Evolutionary conservation across 2,797 vertebrate species (phyloP), one percentile per base, ranked within the genome.

Genomic region (Bucorvus abyssinicus): DNA sequence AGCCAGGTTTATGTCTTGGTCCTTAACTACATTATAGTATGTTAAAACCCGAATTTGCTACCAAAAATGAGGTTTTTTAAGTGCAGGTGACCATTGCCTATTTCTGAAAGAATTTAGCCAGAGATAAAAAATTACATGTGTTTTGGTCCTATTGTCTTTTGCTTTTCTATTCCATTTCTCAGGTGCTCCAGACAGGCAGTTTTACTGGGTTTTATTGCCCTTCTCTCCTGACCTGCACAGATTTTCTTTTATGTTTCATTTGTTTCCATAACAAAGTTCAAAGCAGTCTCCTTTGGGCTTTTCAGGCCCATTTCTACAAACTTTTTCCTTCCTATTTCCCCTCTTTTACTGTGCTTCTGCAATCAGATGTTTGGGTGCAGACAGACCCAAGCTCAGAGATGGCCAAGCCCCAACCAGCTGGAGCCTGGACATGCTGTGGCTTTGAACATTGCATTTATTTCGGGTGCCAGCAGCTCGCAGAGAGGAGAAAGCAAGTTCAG

Each of bases 331-430:
- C 21, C 23, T 12, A 0, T 32, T 68, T 8, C 36, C 50, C 12
- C 21, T 36, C 1, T 7, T 83, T 32, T 84, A n/a, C 26, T 0
- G 0, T 0, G 1, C 32, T 69, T 13, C 20, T 24, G 14, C 11
- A 4, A n/a, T 68, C 10, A 2, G 4, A 1, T 0, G 0, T 47
- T 15, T 21, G 11, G 50, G 15, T 38, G 34, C 45, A 42, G 60
- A 7, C 29, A 55, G 56, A 40, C 40, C 22, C 12, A 30, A 11
- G 3, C 34, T 56, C 5, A 1, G 49, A 29, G 14, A n/a, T 40
- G 40, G n/a, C 76, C n/a, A 12, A 10, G 30, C 14, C n/a, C 14
- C 34, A 47, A 38, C 29, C 0, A 0, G 9, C 40, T 50, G 60
- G 19, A 40, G 34, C 27, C 36, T 60, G 50, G 16, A 53, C 1